Percentiles rank a stretch among this genome's conserved stretches.
Evolutionary conservation across 2,113 vertebrate species (phyloP).

Genomic region (Onychostoma macrolepis): DNA sequence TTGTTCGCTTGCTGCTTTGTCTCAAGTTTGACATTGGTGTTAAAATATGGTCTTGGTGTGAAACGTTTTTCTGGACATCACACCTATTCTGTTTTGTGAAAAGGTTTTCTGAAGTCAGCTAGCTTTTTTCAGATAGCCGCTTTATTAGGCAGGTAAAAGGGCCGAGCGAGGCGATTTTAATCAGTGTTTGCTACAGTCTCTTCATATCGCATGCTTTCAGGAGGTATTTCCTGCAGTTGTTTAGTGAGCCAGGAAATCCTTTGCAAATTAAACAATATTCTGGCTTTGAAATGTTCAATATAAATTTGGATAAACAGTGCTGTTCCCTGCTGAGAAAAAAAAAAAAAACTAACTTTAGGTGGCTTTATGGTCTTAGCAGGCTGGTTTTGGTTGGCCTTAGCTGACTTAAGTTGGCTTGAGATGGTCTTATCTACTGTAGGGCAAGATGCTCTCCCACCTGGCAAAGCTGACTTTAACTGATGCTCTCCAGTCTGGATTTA

Average conservation of each 20-base stretch:
- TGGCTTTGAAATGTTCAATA: conserved; percentile 4
- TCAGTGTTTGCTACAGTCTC: conserved; percentile 11
- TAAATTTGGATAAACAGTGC: background rate
- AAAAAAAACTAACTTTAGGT: background rate
- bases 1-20: conserved; percentile 38
- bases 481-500: background rate
- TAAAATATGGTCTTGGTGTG: conserved; percentile 19
- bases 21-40: conserved; percentile 27
- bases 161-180: background rate
- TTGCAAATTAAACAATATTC: conserved; percentile 6
- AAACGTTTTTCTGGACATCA: conserved; percentile 10
- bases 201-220: conserved; percentile 58
- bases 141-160: background rate
- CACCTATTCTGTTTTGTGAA: conserved; percentile 41
- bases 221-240: conserved; percentile 58
- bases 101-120: conserved; percentile 3
- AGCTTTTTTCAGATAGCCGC: background rate
- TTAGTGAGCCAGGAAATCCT: conserved; percentile 64
- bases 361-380: background rate
- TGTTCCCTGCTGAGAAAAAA: background rate
- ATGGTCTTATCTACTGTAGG: background rate
- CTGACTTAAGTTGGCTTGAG: background rate
- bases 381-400: background rate
- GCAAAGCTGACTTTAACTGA: background rate
- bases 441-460: background rate